Percentiles rank a stretch among this genome's conserved stretches.
These are phyloP conservation scores for Cricetomys ansorgei DNA, from an alignment of 2,113 vertebrate genomes.

Conservation along the genomic window DNA sequence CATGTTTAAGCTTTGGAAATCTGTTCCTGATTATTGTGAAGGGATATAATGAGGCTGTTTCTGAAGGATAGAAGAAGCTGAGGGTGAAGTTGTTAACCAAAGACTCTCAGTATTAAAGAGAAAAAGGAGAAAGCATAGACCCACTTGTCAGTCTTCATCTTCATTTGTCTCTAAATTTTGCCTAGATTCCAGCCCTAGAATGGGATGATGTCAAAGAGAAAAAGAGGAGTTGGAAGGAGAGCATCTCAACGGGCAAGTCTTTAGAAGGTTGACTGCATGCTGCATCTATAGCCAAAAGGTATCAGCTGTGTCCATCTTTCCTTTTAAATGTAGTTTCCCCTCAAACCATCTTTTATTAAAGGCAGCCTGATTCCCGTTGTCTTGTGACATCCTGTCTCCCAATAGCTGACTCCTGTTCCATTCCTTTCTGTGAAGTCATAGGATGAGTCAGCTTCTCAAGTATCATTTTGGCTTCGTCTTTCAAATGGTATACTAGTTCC, in stretches of 20 bases:
- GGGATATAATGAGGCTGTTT: neutral
- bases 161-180: neutral
- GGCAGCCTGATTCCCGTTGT: neutral
- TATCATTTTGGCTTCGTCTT: constrained; percentile 42
- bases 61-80: neutral
- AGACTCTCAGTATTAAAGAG: neutral
- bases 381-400: neutral
- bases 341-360: neutral
- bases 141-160: neutral
- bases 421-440: constrained; percentile 60
- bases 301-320: neutral
- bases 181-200: neutral
- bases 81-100: neutral
- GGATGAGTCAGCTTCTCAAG: constrained; percentile 6
- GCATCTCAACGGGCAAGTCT: neutral
- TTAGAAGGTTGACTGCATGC: neutral
- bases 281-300: neutral
- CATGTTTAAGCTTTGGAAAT: neutral
- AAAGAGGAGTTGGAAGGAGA: neutral
- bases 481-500: neutral
- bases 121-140: neutral
- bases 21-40: constrained; percentile 32
- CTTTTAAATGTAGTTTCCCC: neutral
- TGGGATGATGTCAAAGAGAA: neutral
- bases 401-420: neutral